A percentile compares a stretch with the other conserved stretches of the same genome.
Conservation (phyloP, 1,140 invertebrate genomes). For the Dufourea novaeangliae region DNA sequence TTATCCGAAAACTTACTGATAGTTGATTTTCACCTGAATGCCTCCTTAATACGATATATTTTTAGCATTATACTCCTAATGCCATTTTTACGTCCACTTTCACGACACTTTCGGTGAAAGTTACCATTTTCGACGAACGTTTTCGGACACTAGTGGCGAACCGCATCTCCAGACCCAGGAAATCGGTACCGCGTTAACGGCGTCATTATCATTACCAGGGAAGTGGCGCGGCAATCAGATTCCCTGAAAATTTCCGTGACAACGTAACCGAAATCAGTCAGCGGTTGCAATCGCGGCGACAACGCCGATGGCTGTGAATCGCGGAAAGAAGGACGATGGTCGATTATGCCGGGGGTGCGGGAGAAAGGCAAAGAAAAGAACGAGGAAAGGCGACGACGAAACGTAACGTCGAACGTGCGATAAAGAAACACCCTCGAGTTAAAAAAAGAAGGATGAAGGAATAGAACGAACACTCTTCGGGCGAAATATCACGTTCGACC, state of each 20-base stretch:
- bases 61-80: too few species aligned
- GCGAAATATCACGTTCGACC: slow-evolving; percentile 65
- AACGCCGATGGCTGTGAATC: slow-evolving; percentile 42
- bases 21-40: too few species aligned
- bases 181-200: slow-evolving; percentile 15
- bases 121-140: too few species aligned
- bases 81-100: too few species aligned
- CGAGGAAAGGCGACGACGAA: slow-evolving; percentile 17
- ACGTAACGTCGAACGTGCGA: background rate
- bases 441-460: background rate
- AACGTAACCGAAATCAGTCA: slow-evolving; percentile 60
- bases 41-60: too few species aligned
- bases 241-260: slow-evolving; percentile 27
- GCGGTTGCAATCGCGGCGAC: slow-evolving; percentile 37
- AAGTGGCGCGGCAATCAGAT: background rate
- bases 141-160: background rate
- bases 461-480: slow-evolving; percentile 21
- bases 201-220: slow-evolving; percentile 24
- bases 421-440: slow-evolving; percentile 16
- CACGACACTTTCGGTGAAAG: too few species aligned
- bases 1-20: too few species aligned
- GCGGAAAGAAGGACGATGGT: slow-evolving; percentile 26
- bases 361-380: slow-evolving; percentile 8
- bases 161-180: background rate
- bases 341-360: background rate